Percentiles rank a stretch among this genome's conserved stretches.
Conservation (phyloP, 2,113 vertebrate genomes). For the Ivindomyrus marchei region DNA sequence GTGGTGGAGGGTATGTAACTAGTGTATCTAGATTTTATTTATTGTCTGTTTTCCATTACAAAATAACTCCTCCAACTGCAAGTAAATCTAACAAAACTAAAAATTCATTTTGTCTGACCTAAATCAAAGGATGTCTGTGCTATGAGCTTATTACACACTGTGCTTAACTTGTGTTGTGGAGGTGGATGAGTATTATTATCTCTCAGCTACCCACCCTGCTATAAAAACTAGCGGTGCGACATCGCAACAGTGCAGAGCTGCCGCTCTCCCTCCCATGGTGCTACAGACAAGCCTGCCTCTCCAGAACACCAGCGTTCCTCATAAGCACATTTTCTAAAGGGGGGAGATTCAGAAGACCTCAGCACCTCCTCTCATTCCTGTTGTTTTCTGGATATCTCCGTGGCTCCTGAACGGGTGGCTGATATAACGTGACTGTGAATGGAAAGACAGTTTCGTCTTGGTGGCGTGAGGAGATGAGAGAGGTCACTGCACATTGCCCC, state of each 20-base stretch:
- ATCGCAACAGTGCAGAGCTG: conserved; percentile 66
- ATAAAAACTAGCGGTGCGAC: conserved; percentile 76
- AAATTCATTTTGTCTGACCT: conserved; percentile 79
- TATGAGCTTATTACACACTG: conserved; percentile 73
- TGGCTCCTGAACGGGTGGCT: conserved; percentile 23
- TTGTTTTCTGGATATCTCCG: conserved; percentile 18
- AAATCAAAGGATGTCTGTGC: conserved; percentile 76
- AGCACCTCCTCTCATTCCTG: conserved; percentile 5
- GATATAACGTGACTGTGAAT: conserved; percentile 26
- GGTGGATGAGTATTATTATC: conserved; percentile 81
- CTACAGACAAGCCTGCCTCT: conserved; percentile 22
- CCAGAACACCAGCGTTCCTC: conserved; percentile 30
- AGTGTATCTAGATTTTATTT: neutral
- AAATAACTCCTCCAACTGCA: conserved; percentile 47
- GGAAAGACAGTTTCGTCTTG: conserved; percentile 24
- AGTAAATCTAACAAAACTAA: conserved; percentile 71
- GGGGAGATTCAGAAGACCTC: conserved; percentile 16
- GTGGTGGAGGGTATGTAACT: neutral
- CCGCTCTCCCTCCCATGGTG: conserved; percentile 53
- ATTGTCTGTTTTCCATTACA: conserved; percentile 31
- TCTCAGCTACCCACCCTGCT: conserved; percentile 74
- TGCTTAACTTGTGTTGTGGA: conserved; percentile 77
- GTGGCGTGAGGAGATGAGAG: conserved; percentile 22
- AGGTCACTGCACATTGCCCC: conserved; percentile 18
- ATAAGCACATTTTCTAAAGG: conserved; percentile 45